Evolutionary conservation across 2,113 vertebrate genomes (phyloP), one percentile per base, ranked within the genome.

Genomic region (Plectropomus leopardus): DNA sequence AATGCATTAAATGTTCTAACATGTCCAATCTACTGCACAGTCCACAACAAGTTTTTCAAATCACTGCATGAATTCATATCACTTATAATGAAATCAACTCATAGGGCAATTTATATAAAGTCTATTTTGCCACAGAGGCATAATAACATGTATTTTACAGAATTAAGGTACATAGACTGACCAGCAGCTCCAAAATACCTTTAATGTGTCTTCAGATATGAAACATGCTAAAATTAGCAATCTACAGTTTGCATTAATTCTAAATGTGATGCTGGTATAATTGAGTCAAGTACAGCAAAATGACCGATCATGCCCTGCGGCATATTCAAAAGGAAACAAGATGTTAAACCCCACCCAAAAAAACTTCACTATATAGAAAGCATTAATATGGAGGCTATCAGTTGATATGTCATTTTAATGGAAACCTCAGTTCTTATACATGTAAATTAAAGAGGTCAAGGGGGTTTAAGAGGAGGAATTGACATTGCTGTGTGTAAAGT

Each of bases 141-240:
- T 50, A 80, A 88, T 51, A 60, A 88, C 63, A 84, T 84, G 65
- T 73, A 83, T 78, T 85, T 80, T 84, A 90, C 85, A 94, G 68
- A 76, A 76, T 76, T 55, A 73, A 89, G 92, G 91, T 94, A 92
- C 72, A 85, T 76, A 91, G 91, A 93, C 91, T 94, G 94, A 82
- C 94, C 94, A 90, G 94, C 94, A 95, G 93, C 76, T 94, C 93
- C 90, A 93, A 86, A n/a, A 90, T 91, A 93, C 91, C 91, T 90
- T 88, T 82, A 74, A 86, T 89, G 44, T 63, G 64, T 80, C 36
- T 83, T 84, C 60, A 61, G n/a, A 65, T 78, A 82, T 82, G 40
- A 84, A 83, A 85, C 51, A 76, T 83, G 76, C 80, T 73, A 83
- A 82, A 84, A 88, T 78, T 59, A 79, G 59, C 54, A 78, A 83